Evolutionary conservation across 2,113 vertebrate species (phyloP).

Genomic region (Corapipo altera): DNA sequence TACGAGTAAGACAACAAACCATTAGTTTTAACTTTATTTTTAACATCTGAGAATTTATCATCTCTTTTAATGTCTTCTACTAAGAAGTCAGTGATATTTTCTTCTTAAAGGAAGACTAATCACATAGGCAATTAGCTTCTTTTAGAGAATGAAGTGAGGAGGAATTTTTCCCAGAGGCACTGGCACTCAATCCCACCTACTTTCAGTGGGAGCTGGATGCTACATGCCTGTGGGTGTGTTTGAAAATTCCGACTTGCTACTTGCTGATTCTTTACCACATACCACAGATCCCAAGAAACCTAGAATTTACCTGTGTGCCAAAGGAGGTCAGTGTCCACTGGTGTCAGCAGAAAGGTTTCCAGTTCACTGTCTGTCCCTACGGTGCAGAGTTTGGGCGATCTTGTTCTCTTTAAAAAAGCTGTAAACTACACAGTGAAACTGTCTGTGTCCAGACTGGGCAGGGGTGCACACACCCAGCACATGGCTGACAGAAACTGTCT

Average conservation of each 20-base stretch:
- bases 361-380: background rate
- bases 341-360: background rate
- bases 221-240: background rate
- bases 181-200: background rate
- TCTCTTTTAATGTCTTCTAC: background rate
- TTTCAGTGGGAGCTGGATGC: background rate
- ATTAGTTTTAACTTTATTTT: background rate
- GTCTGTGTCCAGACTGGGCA: background rate
- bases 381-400: fast-evolving
- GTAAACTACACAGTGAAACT: background rate
- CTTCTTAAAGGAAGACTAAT: background rate
- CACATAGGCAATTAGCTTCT: background rate
- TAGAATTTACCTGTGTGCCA: background rate
- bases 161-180: background rate
- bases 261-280: background rate
- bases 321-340: background rate
- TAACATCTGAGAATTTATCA: background rate
- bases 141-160: background rate
- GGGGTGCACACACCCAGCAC: background rate
- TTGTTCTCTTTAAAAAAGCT: background rate
- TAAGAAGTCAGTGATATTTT: background rate
- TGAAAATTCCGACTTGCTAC: background rate
- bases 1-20: background rate
- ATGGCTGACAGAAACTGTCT: background rate
- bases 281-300: background rate